Evolutionary conservation across 1,140 invertebrate species (phyloP), one percentile per base, ranked within the genome.

Genomic region (Hycleus phaleratus): DNA sequence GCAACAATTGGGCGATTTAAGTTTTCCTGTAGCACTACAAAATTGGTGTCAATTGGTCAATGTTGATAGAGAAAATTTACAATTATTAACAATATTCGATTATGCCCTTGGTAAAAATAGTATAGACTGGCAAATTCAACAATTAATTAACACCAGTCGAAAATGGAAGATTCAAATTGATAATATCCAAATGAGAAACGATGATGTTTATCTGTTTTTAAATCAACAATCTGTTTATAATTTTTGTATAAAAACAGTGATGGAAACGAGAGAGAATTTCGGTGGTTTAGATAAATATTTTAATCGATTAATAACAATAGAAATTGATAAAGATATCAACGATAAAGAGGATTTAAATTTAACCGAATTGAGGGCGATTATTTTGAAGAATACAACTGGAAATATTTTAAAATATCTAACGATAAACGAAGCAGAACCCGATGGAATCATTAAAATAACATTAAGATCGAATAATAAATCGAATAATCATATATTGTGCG

Each of bases 1-100:
- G 12, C 60, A 68, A 49, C 10, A 62, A 56, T 44, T 64, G 10
- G 69, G 71, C n/a, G 71, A 72, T 50, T 50, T 72, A 12, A 72
- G 69, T 63, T 70, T 71, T 56, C 68, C 69, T 18, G 46, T 67
- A 44, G 46, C 59, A 18, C 44, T 61, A 26, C 61, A 61, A 40
- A 66, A 60, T 51, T 71, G 70, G 70, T 58, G 55, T 45, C 46
- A 57, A 32, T 56, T 63, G 26, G 52, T 65, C 12, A 25, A 62
- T 10, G 49, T 54, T 52, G 47, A 10, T 38, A 49, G 11, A 24
- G 11, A 49, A 9, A 38, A 9, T 49, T 38, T 26, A 48, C 7
- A 49, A 18, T 26, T 12, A 42, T 12, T 38, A 7, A 63, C 24
- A 10, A 68, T 69, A 48, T 64, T 68, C 43, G 45, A 61, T 18